Evolutionary conservation across 2,797 vertebrate species (phyloP), one percentile per base, ranked within the genome.

Genomic region (Schizopygopsis pylzovi): DNA sequence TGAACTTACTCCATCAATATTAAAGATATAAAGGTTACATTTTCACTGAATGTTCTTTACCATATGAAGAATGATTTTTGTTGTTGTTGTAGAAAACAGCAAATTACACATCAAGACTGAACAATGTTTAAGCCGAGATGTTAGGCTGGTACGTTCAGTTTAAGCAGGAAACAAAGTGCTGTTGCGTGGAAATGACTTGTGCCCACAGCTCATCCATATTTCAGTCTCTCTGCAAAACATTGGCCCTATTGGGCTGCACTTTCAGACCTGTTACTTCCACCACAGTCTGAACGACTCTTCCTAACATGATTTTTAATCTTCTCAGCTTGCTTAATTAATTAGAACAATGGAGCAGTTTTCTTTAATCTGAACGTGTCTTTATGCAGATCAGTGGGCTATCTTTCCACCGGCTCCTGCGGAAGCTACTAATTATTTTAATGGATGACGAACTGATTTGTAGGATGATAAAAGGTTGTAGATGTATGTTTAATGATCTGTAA

Each of bases 261-360:
- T 79, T 79, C 84, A 80, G 43, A 85, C 22, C 54, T 80, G 67
- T 72, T 73, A 85, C 41, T 28, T 80, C 18, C 67, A 80, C 52
- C 63, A 70, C 47, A 78, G 41, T 71, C 68, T 49, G 18, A 61
- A 47, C 9, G 25, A 84, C 82, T 79, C 84, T 56, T 79, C 25
- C 70, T 52, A 88, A 76, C 77, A 82, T 43, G 22, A 52, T 82
- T 72, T 79, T 88, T 86, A 86, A 86, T 87, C 89, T 81, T 73
- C 86, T 87, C 9, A 11, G 56, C 28, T 72, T 77, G 47, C 56
- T 59, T 89, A 82, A 90, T 90, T 87, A 90, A 87, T 90, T 87
- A 76, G 52, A 37, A 1, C 68, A 80, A 65, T 67, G 68, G 28
- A 82, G 80, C 71, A 39, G 2, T 85, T 85, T 85, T 89, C 49